phyloP scores from a whole-genome alignment of 1,140 invertebrate genomes.

The Mactra quadrangularis region DNA sequence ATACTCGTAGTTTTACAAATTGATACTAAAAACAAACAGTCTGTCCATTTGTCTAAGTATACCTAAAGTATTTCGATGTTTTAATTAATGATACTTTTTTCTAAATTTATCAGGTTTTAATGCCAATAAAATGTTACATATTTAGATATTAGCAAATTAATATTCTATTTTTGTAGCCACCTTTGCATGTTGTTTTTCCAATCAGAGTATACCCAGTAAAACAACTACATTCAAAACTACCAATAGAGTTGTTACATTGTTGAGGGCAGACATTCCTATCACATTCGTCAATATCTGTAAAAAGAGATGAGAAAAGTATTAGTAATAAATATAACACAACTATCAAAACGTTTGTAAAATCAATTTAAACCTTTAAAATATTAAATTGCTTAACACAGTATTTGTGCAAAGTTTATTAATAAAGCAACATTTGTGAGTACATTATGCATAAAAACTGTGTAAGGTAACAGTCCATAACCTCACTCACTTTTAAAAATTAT shows the following conservation, averaged over 20 bases:
- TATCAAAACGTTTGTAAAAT: background rate
- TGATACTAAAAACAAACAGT: too few species aligned
- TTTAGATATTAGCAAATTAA: too few species aligned
- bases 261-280: conserved; percentile 5
- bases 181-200: background rate
- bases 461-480: background rate
- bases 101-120: too few species aligned
- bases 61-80: too few species aligned
- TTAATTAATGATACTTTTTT: too few species aligned
- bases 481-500: too few species aligned
- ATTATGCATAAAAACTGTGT: too few species aligned
- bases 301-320: background rate
- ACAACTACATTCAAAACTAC: conserved; percentile 12
- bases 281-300: conserved; percentile 28
- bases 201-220: background rate
- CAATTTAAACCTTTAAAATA: background rate
- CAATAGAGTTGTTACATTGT: background rate
- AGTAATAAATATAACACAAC: background rate
- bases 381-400: background rate
- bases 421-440: background rate
- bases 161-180: background rate
- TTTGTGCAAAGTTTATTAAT: background rate
- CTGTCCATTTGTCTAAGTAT: too few species aligned
- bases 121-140: too few species aligned
- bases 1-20: background rate